Conservation (phyloP, 2,888 invertebrate species). For the Sclerodermus sp. region DNA sequence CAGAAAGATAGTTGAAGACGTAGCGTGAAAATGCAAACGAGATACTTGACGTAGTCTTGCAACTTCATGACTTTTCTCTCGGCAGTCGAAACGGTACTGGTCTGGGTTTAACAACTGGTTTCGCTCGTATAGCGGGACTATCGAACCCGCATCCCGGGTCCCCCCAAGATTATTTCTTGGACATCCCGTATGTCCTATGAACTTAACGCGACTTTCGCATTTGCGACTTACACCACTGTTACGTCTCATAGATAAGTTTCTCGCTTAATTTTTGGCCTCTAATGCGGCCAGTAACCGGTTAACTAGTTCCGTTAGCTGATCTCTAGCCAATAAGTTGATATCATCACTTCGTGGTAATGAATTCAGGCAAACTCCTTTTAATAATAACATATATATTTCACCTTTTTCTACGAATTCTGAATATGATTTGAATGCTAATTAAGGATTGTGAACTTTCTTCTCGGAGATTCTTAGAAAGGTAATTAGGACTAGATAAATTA, state of each 20-base stretch:
- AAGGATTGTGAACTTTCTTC: too few species aligned
- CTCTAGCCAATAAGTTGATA: neutral
- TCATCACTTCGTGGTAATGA: too few species aligned
- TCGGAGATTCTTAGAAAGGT: too few species aligned
- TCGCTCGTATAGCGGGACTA: conserved; percentile 35
- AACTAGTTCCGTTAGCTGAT: conserved; percentile 37
- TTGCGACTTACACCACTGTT: too few species aligned
- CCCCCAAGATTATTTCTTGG: neutral
- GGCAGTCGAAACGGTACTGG: conserved; percentile 28
- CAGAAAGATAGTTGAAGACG: conserved; percentile 5
- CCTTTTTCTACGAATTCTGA: too few species aligned
- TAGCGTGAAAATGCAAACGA: conserved; percentile 32
- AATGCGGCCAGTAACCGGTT: conserved; percentile 28
- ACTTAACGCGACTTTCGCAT: neutral
- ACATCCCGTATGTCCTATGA: neutral
- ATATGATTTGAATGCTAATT: too few species aligned
- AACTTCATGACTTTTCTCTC: conserved; percentile 45
- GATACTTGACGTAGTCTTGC: conserved; percentile 41
- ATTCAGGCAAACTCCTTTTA: too few species aligned
- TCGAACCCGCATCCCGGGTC: conserved; percentile 38
- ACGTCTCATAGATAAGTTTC: too few species aligned
- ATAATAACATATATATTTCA: too few species aligned
- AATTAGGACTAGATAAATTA: too few species aligned
- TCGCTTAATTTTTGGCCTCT: conserved; percentile 14
- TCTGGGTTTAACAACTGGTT: conserved; percentile 21